These are phyloP conservation scores for Cyprinella venusta DNA, from an alignment of 2,797 vertebrate genomes.

Conservation along the genomic window DNA sequence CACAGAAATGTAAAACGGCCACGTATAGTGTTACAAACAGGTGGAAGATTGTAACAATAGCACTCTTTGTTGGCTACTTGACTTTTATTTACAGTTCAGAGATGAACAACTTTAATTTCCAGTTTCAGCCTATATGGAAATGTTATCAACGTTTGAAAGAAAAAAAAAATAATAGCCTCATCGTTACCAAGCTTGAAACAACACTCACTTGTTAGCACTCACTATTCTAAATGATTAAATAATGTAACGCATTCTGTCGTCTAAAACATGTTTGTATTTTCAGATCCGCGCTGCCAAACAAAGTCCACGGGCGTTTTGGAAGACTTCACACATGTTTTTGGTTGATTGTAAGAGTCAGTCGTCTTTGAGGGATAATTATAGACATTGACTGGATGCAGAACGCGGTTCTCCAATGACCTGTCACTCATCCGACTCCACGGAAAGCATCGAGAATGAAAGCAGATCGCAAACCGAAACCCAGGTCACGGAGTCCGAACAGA, in stretches of 20 bases:
- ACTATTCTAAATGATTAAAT: not conserved
- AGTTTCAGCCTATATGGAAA: not conserved
- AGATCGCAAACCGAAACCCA: conserved; percentile 63
- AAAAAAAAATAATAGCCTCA: not conserved
- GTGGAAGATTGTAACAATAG: not conserved
- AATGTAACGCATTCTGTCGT: not conserved
- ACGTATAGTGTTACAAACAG: not conserved
- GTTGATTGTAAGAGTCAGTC: conserved; percentile 17
- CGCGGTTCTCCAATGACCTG: conserved; percentile 76
- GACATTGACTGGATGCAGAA: conserved; percentile 60
- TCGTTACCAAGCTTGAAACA: not conserved
- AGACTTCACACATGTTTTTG: conserved; percentile 27
- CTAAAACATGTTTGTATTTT: conserved; percentile 30
- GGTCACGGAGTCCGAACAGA: conserved; percentile 71
- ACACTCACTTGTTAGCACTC: not conserved
- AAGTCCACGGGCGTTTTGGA: conserved; percentile 32
- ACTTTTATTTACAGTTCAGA: not conserved
- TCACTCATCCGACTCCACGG: conserved; percentile 77
- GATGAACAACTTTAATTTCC: not conserved
- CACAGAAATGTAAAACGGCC: not conserved
- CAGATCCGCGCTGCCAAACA: conserved; percentile 35
- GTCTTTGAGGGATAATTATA: conserved; percentile 48
- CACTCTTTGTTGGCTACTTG: not conserved
- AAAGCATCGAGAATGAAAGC: conserved; percentile 68
- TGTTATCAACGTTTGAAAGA: too few species aligned